Conservation (phyloP, 2,888 invertebrate species). For the Limulus polyphemus region DNA sequence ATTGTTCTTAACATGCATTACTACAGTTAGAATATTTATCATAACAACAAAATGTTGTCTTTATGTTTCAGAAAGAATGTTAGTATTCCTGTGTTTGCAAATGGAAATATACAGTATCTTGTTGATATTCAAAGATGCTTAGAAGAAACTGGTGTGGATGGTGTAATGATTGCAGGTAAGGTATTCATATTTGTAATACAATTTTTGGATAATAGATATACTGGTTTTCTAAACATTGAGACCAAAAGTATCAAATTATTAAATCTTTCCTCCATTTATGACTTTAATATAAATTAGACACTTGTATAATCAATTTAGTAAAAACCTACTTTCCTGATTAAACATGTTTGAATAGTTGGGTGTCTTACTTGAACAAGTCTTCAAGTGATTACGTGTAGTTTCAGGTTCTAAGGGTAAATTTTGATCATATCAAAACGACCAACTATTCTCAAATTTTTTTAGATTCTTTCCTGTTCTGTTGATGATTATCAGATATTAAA, state of each 20-base stretch:
- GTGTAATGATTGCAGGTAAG: conserved; percentile 44
- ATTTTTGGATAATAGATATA: background rate
- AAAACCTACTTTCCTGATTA: no score
- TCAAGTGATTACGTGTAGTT: no score
- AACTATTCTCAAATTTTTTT: no score
- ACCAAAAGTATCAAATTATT: background rate
- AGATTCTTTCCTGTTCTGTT: no score
- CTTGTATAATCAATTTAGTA: no score
- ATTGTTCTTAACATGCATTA: no score
- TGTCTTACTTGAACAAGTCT: no score
- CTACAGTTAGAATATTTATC: no score
- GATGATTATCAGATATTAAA: no score
- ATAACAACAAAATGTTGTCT: background rate
- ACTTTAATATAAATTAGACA: background rate
- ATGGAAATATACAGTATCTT: conserved; percentile 89
- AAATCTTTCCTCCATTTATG: background rate
- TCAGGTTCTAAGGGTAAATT: no score
- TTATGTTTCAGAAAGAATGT: conserved; percentile 54
- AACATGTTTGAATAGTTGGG: no score
- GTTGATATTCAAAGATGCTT: conserved; percentile 76
- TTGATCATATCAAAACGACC: no score
- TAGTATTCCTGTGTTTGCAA: conserved; percentile 86
- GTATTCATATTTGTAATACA: background rate
- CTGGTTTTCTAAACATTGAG: background rate
- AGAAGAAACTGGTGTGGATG: conserved; percentile 60